Base-by-base conservation (phyloP, 2,888 invertebrate genomes). In the Phragmatobia fuliginosa region DNA sequence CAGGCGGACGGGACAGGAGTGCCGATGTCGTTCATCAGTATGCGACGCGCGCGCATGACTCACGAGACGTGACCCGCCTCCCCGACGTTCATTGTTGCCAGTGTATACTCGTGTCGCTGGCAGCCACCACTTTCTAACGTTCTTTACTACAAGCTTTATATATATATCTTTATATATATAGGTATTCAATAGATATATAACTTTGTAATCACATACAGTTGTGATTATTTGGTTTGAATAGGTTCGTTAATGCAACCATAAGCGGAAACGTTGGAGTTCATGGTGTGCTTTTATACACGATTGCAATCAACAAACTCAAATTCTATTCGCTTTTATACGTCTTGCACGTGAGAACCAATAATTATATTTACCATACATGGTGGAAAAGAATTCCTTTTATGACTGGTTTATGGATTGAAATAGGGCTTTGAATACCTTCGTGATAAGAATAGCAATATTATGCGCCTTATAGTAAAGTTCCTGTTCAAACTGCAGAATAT, bases 1-100 rank as follows among this genome's bases (percentile, higher is more conserved):
- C 71, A 72, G 68, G 75, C 70, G 77, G 71, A 76, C 75, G 82
- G 78, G 79, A 78, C 83, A 78, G 76, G 79, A 79, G 83, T 82
- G 83, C 77, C 81, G 83, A 80, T 82, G 79, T 76, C 73, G 74
- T 81, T 85, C 88, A 92, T 94, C 91, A 90, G 88, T 93, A 94
- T 94, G 90, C 93, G 74, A 76, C 84, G 83, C 84, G 84, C 88
- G 88, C 85, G 78, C 87, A 81, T 87, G 85, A 85, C 79, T 85
- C 87, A 84, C 76, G 78, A 83, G 84, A 91, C 92, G 93, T 92
- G 92, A 91, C 90, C 84, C 79, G 91, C 88, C 88, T 91, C 79
- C 84, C 77, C 78, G 83, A 83, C 82, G 83, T 81, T 85, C 82
- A 85, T 86, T 88, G 86, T 87, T 83, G 83, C 82, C 77, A 71